phyloP scores from a whole-genome alignment of 2,113 vertebrate genomes.

The Aspiorhynchus laticeps region DNA sequence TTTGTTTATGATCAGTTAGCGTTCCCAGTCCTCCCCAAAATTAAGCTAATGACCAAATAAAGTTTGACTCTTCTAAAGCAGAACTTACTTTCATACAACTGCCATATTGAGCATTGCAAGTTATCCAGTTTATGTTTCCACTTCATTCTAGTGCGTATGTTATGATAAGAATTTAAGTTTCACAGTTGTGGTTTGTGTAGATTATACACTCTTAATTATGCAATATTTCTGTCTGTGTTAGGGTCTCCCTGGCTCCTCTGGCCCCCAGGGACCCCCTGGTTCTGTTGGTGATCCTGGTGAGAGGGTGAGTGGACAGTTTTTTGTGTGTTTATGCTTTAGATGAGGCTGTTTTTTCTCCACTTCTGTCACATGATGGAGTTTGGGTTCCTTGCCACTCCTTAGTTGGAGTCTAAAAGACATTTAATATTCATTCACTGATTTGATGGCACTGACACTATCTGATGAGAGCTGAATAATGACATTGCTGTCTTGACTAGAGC shows the following conservation, averaged over 20 bases:
- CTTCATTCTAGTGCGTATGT: neutral
- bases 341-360: neutral
- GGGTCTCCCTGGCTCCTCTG: slow-evolving; percentile 82
- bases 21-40: neutral
- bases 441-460: neutral
- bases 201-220: neutral
- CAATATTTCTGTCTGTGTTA: slow-evolving; percentile 53
- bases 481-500: neutral
- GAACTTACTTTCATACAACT: neutral
- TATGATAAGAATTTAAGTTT: neutral
- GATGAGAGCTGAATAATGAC: neutral
- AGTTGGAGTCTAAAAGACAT: neutral
- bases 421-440: too few relatives aligned
- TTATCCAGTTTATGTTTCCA: neutral
- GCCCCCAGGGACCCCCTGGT: slow-evolving; percentile 82
- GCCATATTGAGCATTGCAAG: neutral
- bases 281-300: slow-evolving; percentile 88
- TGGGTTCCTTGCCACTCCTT: neutral
- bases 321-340: neutral
- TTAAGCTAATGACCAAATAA: neutral
- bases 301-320: slow-evolving; percentile 75
- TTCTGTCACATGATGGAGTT: neutral
- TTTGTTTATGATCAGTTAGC: neutral
- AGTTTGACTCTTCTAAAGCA: neutral
- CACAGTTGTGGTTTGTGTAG: neutral